phyloP scores from a whole-genome alignment of 1,140 invertebrate genomes.

The Glossosoma conforme region DNA sequence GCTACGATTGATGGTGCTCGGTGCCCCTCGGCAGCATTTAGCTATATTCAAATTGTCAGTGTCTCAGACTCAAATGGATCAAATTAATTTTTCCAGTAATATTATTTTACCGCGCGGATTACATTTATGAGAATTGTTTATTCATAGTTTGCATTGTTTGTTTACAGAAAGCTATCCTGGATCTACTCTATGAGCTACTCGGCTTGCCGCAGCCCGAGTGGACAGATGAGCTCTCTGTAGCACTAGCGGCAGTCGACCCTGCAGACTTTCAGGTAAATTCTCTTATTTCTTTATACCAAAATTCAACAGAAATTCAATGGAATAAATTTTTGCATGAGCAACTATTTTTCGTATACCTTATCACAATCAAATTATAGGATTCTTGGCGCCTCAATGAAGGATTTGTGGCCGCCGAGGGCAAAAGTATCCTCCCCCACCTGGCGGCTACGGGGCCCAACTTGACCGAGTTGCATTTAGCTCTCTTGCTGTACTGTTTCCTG shows the following conservation, averaged over 20 bases:
- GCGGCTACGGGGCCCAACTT: slow-evolving; percentile 81
- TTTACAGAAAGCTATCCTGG: slow-evolving; percentile 79
- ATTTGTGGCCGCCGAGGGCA: slow-evolving; percentile 87
- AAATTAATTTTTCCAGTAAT: too few relatives aligned
- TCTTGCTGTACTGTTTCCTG: slow-evolving; percentile 83
- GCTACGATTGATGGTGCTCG: too few relatives aligned
- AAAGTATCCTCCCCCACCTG: slow-evolving; percentile 74
- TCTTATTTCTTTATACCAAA: neutral
- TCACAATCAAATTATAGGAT: too few relatives aligned
- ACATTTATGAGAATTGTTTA: too few relatives aligned
- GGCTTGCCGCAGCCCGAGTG: slow-evolving; percentile 79
- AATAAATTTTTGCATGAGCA: neutral
- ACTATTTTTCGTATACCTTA: too few relatives aligned
- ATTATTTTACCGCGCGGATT: too few relatives aligned
- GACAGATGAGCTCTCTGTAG: slow-evolving; percentile 86
- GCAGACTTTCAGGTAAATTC: slow-evolving; percentile 58
- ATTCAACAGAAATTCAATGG: too few relatives aligned
- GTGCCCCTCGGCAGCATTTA: too few relatives aligned
- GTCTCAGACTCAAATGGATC: too few relatives aligned
- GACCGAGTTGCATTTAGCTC: slow-evolving; percentile 83
- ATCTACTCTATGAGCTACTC: slow-evolving; percentile 86
- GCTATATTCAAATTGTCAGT: too few relatives aligned
- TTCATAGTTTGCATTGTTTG: too few relatives aligned
- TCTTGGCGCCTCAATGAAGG: slow-evolving; percentile 86
- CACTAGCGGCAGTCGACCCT: slow-evolving; percentile 81